Evolutionary conservation across 1,140 invertebrate species (phyloP), one percentile per base, ranked within the genome.

Genomic region (Ephestia elutella): DNA sequence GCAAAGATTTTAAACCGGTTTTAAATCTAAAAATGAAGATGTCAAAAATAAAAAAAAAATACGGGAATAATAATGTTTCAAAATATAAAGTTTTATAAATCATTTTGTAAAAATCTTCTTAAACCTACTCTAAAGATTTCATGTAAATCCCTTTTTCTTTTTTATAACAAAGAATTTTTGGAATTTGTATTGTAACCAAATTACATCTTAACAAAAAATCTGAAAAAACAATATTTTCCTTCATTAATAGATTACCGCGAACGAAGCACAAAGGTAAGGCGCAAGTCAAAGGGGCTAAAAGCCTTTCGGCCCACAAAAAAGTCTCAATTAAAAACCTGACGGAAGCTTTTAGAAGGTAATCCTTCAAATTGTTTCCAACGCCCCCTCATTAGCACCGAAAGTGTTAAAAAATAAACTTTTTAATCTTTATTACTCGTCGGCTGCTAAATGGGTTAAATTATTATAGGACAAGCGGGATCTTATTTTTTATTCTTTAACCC

Each of bases 351-450:
- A 87, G 85, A 84, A 81, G 81, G 85, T 85, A 87, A 87, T 87
- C 85, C 82, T 81, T 87, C 85, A 87, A 87, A 87, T 87, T 87
- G 85, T 87, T 87, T 87, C 78, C 80, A 81, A 83, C 83, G 79
- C 85, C 85, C 83, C 82, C 79, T 87, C 83, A 87, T 87, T 87
- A 87, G 75, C 85, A 81, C 85, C 78, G 78, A 83, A 80, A 87
- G 82, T 87, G 85, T 87, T 87, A 87, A 87, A 87, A 86, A 84
- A 83, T 86, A 85, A 87, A 86, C 83, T 87, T 87, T 85, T 87
- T 87, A 87, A 87, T 87, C 83, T 87, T 87, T 87, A 87, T 87
- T 84, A 86, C 83, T 83, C 72, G 71, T 69, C 80, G 80, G 78
- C 78, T 78, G 70, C 78, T 87, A 87, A 87, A 86, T 82, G 85